Evolutionary conservation across 2,113 vertebrate genomes (phyloP).

Genomic region (Amphiprion percula): DNA sequence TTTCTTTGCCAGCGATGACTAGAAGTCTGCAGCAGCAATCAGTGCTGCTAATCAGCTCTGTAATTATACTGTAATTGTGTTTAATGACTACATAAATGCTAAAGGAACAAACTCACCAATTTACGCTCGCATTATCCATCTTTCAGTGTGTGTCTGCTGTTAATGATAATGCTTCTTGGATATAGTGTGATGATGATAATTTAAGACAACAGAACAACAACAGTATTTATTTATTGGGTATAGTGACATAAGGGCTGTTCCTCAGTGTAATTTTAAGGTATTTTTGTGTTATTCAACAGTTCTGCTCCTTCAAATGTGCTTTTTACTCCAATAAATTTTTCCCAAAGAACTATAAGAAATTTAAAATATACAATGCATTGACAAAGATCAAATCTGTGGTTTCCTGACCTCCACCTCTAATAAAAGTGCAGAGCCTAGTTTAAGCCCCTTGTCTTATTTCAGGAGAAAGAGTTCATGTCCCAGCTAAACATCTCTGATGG

Average conservation of each 20-base stretch:
- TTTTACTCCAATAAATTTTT: not conserved
- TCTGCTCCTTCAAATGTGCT: not conserved
- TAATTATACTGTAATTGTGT: slow-evolving; percentile 33
- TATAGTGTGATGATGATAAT: not conserved
- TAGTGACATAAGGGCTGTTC: not conserved
- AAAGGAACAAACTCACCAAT: slow-evolving; percentile 30
- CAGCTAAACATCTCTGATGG: no score
- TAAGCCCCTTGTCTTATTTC: no score
- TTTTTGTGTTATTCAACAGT: no score
- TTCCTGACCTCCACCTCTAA: no score
- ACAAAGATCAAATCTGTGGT: no score
- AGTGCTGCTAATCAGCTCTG: slow-evolving; percentile 31
- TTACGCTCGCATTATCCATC: slow-evolving; percentile 9
- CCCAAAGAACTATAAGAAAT: no score
- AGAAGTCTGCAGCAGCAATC: slow-evolving; percentile 57
- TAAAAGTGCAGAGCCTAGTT: no score
- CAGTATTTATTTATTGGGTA: slow-evolving; percentile 1
- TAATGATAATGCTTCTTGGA: slow-evolving; percentile 6
- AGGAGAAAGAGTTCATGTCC: no score
- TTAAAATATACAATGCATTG: not conserved
- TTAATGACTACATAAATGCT: slow-evolving; percentile 52
- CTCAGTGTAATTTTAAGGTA: no score
- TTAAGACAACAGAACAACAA: slow-evolving; percentile 9
- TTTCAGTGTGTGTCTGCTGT: slow-evolving; percentile 8
- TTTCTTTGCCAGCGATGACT: slow-evolving; percentile 35